Base-by-base conservation (phyloP, 2,113 vertebrate genomes). In the Macquaria australasica region DNA sequence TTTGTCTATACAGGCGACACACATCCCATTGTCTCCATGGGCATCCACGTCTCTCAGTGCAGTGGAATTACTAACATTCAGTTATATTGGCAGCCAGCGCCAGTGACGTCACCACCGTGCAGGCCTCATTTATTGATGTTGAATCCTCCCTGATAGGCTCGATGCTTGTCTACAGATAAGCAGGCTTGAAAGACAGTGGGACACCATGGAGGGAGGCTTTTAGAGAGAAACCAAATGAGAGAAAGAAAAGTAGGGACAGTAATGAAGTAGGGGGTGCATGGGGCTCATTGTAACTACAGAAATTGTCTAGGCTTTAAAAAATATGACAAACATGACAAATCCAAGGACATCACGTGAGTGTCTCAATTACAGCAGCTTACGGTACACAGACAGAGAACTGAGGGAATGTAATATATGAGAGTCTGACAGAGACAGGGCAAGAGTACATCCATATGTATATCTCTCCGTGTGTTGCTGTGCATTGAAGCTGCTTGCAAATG, bases 41-140 rank as follows among this genome's bases (percentile, higher is more conserved):
- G 45, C n/a, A 53, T 51, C 43, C 79, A 66, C 5, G n/a, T 79
- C 66, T 50, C 15, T 9, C 37, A 45, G 56, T 60, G 48, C 39
- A 53, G 62, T 11, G 7, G 41, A 64, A 76, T 81, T 81, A 75
- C 71, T 80, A 68, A 39, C 63, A 66, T 72, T 76, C 39, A 63
- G 66, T 71, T 70, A 51, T 62, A 53, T 59, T 67, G 71, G 41
- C 80, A 87, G 77, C 34, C 41, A 14, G 48, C 8, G 15, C 21
- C 16, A 39, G 8, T 73, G 73, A 70, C 41, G 37, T 79, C 8
- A 20, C 25, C 55, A 2, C 37, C 37, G 50, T 81, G 51, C 78
- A 75, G 41, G 79, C 67, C 66, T 79, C 34, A 56, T 83, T 89
- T 87, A 90, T 80, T 70, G 77, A 87, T 78, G 43, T 8, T 43